phyloP scores from a whole-genome alignment of 2,888 invertebrate genomes.

The Vesta saturnalis region DNA sequence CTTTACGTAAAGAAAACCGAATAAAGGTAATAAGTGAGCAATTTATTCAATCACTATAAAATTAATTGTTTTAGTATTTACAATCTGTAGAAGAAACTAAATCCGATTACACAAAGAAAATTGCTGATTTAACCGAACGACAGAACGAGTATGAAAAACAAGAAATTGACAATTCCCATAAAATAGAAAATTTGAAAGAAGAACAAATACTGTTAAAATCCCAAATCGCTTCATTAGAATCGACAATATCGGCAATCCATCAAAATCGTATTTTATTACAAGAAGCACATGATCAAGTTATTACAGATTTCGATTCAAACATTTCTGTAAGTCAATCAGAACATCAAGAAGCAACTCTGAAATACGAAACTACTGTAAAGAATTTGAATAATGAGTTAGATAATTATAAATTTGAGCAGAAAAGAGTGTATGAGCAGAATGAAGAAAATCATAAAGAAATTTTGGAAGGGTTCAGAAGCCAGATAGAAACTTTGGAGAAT shows the following conservation, averaged over 20 bases:
- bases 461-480: neutral
- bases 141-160: neutral
- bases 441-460: neutral
- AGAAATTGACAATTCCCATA: neutral
- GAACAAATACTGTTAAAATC: neutral
- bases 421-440: neutral
- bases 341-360: neutral
- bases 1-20: too few relatives aligned
- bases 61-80: neutral
- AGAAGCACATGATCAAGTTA: neutral
- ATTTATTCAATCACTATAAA: neutral
- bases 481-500: neutral
- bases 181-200: neutral
- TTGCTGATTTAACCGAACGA: neutral
- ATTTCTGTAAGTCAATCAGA: neutral
- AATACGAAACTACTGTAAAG: neutral
- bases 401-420: neutral
- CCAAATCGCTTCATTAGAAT: neutral
- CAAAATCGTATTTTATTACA: neutral
- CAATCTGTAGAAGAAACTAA: neutral
- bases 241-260: neutral
- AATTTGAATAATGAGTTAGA: neutral
- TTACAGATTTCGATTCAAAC: neutral
- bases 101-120: neutral
- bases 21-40: too few relatives aligned